These are phyloP conservation scores for Acleris holmiana DNA, from an alignment of 2,888 invertebrate genomes.

Conservation along the genomic window DNA sequence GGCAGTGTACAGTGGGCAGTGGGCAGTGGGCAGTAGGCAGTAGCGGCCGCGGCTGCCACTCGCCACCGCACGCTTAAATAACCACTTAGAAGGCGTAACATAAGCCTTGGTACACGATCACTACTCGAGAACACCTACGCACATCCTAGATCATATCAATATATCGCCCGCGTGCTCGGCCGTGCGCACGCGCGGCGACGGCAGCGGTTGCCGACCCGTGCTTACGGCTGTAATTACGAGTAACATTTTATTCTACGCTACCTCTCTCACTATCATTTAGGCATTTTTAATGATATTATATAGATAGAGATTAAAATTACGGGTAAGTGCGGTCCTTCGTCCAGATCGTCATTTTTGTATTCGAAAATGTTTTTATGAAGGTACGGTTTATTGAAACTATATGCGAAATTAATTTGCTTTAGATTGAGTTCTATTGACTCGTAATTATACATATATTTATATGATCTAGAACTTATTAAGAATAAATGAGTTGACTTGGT, in stretches of 20 bases:
- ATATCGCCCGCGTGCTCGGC: constrained; percentile 73
- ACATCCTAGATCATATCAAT: constrained; percentile 84
- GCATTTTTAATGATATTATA: constrained; percentile 73
- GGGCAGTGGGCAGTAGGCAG: constrained; percentile 45
- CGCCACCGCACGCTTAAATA: constrained; percentile 38
- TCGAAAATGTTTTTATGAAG: constrained; percentile 45
- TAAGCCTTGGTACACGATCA: constrained; percentile 81
- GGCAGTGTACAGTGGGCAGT: constrained; percentile 46
- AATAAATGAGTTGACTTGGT: constrained; percentile 60
- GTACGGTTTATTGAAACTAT: constrained; percentile 39
- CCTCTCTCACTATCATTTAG: constrained; percentile 80
- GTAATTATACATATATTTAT: constrained; percentile 76
- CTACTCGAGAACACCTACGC: constrained; percentile 83
- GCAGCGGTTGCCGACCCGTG: constrained; percentile 55
- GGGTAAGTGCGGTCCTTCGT: constrained; percentile 61
- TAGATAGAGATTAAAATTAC: constrained; percentile 67
- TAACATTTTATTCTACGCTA: constrained; percentile 77
- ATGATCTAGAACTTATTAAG: constrained; percentile 82
- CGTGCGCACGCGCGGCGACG: constrained; percentile 55
- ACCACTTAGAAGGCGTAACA: constrained; percentile 78
- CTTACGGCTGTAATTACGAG: constrained; percentile 61
- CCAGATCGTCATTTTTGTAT: constrained; percentile 59
- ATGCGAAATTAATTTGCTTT: constrained; percentile 50
- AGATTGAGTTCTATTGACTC: constrained; percentile 51
- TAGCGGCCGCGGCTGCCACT: constrained; percentile 36